phyloP scores from a whole-genome alignment of 2,113 vertebrate species.

The Pao palembangensis region DNA sequence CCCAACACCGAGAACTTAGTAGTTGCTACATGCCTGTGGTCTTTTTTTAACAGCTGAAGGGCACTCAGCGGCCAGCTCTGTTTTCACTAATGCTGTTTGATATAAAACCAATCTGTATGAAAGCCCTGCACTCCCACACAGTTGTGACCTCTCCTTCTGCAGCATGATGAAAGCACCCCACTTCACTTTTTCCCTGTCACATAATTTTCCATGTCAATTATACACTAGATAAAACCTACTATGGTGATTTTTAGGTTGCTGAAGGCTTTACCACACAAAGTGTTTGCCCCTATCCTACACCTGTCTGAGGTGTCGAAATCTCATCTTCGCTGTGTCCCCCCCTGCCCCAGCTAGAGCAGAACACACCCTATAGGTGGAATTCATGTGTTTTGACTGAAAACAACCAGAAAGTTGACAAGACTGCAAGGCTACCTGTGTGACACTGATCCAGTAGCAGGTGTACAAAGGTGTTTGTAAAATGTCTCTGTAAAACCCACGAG shows the following conservation, averaged over 20 bases:
- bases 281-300: too few species aligned
- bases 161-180: conserved; percentile 39
- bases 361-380: too few species aligned
- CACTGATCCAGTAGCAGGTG: too few species aligned
- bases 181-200: conserved; percentile 38
- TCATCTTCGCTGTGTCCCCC: too few species aligned
- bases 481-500: too few species aligned
- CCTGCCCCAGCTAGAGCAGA: too few species aligned
- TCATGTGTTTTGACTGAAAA: too few species aligned
- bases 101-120: conserved; percentile 69
- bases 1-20: neutral
- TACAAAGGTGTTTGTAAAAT: too few species aligned
- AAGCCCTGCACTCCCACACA: conserved; percentile 65
- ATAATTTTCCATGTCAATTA: conserved; percentile 19
- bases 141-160: conserved; percentile 50
- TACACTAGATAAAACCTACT: conserved; percentile 4
- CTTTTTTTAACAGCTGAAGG: conserved; percentile 69
- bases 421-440: too few species aligned
- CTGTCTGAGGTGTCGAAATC: too few species aligned
- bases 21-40: conserved; percentile 44
- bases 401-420: too few species aligned
- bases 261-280: neutral
- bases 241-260: neutral
- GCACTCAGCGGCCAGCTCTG: conserved; percentile 66
- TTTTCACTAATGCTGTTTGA: conserved; percentile 69